Evolutionary conservation across 2,888 invertebrate genomes (phyloP), one percentile per base, ranked within the genome.

Genomic region (Meghimatium bilineatum): DNA sequence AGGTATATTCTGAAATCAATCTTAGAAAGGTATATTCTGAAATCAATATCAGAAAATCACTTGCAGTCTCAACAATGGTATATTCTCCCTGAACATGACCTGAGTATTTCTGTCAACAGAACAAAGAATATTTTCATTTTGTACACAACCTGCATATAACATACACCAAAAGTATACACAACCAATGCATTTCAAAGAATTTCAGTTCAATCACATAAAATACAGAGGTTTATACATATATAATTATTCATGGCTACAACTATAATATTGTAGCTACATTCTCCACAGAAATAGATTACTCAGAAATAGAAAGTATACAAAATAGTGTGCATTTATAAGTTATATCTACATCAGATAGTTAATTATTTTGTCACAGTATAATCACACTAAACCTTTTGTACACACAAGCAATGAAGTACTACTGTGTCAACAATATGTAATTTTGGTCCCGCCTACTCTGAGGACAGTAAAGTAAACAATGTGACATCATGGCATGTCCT

Each of bases 21-120:
- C 14, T 2, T 44, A 56, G 2, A 29, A 63, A n/a, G 60, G 29
- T 29, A 14, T 32, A 20, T 32, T 29, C 10, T 66, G 3, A 66
- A 29, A 32, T 29, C 66, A 66, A 17, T 12, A 8, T 63, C 12
- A 63, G 23, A 10, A 29, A 23, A 66, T 12, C 3, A 66, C 32
- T 66, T 66, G 32, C 29, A 66, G 32, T 44, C 72, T 72, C 14
- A 38, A 3, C 72, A 72, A 12, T 29, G n/a, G 26, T 44, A 72
- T 44, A n/a, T 72, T 72, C n/a, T 44, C 72, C 29, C n/a, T 72
- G 44, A 72, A 44, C 49, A 49, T 44, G 44, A 3, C 72, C 72
- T 72, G 72, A 72, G 72, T 72, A 72, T 72, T 44, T 71, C 71
- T 71, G 44, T 49, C 44, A 72, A 49, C 44, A 72, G n/a, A 44